phyloP scores from a whole-genome alignment of 2,113 vertebrate genomes.

The Capreolus pygargus region DNA sequence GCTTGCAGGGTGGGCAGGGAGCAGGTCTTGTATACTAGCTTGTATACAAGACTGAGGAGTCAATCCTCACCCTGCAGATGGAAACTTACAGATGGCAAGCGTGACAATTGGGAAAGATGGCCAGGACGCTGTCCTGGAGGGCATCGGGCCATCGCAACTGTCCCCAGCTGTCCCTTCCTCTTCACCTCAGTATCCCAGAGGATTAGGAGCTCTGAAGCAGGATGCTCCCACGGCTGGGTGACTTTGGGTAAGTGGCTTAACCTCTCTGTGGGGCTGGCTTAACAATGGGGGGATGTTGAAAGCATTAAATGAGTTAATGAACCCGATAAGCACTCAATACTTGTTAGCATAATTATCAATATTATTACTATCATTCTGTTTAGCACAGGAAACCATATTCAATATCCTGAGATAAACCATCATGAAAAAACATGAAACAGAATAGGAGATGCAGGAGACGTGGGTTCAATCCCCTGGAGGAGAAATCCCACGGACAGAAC shows the following conservation, averaged over 20 bases:
- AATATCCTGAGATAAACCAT: not conserved
- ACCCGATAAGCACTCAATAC: not conserved
- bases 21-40: no score
- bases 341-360: not conserved
- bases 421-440: not conserved
- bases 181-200: not conserved
- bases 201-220: no score
- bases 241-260: not conserved
- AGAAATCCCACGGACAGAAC: not conserved
- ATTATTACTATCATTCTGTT: not conserved
- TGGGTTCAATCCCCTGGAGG: not conserved
- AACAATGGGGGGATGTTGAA: not conserved
- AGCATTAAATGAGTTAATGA: not conserved
- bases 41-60: not conserved
- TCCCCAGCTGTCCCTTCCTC: not conserved
- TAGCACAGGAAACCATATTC: not conserved
- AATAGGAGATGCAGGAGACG: not conserved
- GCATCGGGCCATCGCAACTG: no score
- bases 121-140: not conserved
- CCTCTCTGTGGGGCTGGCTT: not conserved
- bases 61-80: rapidly evolving
- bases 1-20: no score
- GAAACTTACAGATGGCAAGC: not conserved
- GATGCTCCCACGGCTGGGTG: not conserved
- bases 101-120: not conserved